Evolutionary conservation across 2,797 vertebrate genomes (phyloP), one percentile per base, ranked within the genome.

Genomic region (Taenioides sp.): DNA sequence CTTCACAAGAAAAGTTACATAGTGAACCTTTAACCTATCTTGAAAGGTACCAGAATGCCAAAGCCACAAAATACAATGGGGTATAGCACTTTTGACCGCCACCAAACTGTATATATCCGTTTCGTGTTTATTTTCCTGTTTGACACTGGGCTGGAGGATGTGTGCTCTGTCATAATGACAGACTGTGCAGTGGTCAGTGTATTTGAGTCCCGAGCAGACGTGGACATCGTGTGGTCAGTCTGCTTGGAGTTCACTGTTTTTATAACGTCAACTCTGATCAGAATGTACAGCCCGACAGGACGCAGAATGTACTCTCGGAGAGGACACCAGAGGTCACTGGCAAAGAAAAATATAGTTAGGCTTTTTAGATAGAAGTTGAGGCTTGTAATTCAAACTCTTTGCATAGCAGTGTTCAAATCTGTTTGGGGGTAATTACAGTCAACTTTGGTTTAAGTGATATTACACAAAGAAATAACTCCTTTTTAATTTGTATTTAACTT

Each of bases 131-230:
- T 23, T 11, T 57, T 54, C 52, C 54, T 57, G 54, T 57, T 12
- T 23, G n/a, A 54, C 2, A 2, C 57, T 16, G 57, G 27, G 57
- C 57, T 28, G 54, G 5, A 75, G 66, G 80, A 67, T 75, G 69
- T 72, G 66, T 69, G 34, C 4, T 2, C 22, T 65, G 66, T 61
- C 0, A 27, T 85, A 87, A 89, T 86, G 77, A 87, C 71, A 80
- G 84, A 77, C 77, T 80, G 70, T 34, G 58, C 40, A 17, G 70
- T 27, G 87, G 86, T 84, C 75, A 71, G 80, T 78, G 70, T 88
- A 79, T 90, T 88, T 86, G 78, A 79, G 87, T 80, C 61, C 80
- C 77, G 20, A 73, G 71, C 72, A 77, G 76, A 61, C 66, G 61
- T 74, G 81, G 76, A 72, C 59, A 11, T 20, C 5, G 28, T 70